Conservation (phyloP, 2,113 vertebrate species). For the Telmatochromis brachygnathus region DNA sequence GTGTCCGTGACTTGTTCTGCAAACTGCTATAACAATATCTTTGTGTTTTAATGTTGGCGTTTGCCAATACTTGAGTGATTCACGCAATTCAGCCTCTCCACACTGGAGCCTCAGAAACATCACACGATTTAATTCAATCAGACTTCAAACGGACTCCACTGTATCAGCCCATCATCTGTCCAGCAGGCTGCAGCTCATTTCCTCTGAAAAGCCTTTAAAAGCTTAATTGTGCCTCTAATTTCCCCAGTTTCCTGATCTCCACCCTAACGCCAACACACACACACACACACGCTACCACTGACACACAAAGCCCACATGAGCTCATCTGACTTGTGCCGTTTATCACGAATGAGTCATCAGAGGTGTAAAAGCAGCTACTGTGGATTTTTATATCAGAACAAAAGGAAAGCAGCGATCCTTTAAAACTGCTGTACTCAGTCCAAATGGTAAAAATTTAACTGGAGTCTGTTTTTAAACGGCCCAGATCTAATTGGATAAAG, state of each 20-base stretch:
- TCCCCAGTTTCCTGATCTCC: slow-evolving; percentile 46
- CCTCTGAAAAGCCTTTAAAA: slow-evolving; percentile 64
- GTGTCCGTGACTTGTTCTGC: neutral
- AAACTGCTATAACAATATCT: neutral
- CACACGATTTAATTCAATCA: slow-evolving; percentile 44
- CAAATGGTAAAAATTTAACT: neutral
- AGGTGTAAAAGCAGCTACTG: neutral
- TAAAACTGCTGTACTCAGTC: neutral
- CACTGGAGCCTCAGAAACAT: slow-evolving; percentile 15
- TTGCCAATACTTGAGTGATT: neutral
- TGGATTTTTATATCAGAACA: neutral
- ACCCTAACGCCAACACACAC: slow-evolving; percentile 10
- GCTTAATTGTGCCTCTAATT: slow-evolving; percentile 54
- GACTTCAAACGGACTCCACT: slow-evolving; percentile 14
- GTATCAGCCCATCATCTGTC: slow-evolving; percentile 35
- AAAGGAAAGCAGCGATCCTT: neutral
- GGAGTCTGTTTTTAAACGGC: neutral
- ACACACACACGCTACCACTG: neutral
- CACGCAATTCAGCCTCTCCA: neutral
- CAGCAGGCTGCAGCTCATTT: slow-evolving; percentile 47
- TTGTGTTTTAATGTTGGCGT: neutral
- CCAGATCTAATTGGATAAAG: neutral
- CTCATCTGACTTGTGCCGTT: slow-evolving; percentile 17
- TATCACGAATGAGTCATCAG: slow-evolving; percentile 6
- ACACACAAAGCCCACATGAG: neutral